Evolutionary conservation across 2,113 vertebrate species (phyloP).

Genomic region (Gracilinanus agilis): DNA sequence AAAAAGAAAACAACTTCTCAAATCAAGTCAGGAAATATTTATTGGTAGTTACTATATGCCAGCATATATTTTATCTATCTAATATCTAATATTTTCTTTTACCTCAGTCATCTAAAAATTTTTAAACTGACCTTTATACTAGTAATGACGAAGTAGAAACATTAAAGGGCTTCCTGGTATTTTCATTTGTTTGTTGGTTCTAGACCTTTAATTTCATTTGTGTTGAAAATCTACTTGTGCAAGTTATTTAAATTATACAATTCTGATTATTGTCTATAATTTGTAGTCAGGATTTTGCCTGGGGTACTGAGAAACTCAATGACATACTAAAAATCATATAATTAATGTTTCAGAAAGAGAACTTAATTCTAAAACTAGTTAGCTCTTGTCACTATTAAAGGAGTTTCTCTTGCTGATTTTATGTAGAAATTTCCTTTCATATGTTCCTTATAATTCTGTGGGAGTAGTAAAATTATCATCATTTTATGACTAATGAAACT

Average conservation of each 20-base stretch:
- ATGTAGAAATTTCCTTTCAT: not conserved
- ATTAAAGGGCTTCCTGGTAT: accelerated
- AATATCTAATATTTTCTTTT: not conserved
- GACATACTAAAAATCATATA: not conserved
- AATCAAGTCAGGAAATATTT: not conserved
- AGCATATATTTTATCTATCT: not conserved
- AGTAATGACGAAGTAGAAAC: not conserved
- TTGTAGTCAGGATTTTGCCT: not conserved
- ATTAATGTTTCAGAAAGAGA: not conserved
- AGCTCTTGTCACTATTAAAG: not conserved
- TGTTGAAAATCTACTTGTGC: not conserved
- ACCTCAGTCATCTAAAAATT: not conserved
- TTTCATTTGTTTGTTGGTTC: not conserved
- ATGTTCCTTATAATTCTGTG: not conserved
- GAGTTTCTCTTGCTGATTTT: not conserved
- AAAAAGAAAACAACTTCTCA: conserved; percentile 50
- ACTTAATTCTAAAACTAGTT: not conserved
- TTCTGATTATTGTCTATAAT: not conserved
- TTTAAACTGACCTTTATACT: not conserved
- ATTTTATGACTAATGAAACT: not conserved
- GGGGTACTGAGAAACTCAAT: not conserved
- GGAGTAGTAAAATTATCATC: not conserved
- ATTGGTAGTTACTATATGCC: not conserved
- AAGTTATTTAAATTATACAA: not conserved
- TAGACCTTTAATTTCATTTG: not conserved